Evolutionary conservation across 2,888 invertebrate species (phyloP).

Genomic region (Strigamia maritima): DNA sequence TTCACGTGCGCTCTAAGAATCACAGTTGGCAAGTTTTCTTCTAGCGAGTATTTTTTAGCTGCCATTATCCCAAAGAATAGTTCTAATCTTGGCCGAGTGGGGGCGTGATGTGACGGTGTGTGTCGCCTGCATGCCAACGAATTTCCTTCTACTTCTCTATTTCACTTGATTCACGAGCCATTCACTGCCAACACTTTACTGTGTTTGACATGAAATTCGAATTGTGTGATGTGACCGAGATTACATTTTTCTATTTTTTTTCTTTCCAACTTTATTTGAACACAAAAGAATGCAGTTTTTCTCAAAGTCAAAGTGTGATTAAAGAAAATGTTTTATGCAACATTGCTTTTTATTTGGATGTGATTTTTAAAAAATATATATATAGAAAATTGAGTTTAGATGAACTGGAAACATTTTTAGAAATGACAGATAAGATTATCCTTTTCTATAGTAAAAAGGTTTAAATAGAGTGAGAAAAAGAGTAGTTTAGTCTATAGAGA

Average conservation of each 20-base stretch:
- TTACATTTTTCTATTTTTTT: background rate
- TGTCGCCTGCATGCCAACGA: conserved; percentile 25
- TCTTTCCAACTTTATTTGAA: background rate
- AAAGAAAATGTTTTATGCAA: background rate
- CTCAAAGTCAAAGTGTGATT: background rate
- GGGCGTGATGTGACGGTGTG: conserved; percentile 18
- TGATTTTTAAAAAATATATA: background rate
- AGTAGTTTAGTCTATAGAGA: conserved; percentile 2
- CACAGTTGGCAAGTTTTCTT: conserved; percentile 17
- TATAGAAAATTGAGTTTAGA: background rate
- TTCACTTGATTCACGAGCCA: conserved; percentile 24
- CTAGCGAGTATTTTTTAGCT: background rate
- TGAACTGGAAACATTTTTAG: background rate
- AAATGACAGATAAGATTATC: conserved; percentile 2
- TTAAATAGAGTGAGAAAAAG: conserved; percentile 1
- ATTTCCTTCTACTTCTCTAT: conserved; percentile 2
- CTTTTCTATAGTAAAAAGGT: background rate
- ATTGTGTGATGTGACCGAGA: conserved; percentile 27
- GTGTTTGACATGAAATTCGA: conserved; percentile 24
- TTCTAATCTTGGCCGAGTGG: conserved; percentile 15
- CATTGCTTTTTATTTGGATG: background rate
- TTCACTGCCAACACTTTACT: conserved; percentile 24
- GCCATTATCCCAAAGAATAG: conserved; percentile 27
- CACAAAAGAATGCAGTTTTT: background rate
- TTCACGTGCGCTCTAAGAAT: conserved; percentile 24